Conservation (phyloP, 1,140 invertebrate species). For the Xylocopa sonorina region DNA sequence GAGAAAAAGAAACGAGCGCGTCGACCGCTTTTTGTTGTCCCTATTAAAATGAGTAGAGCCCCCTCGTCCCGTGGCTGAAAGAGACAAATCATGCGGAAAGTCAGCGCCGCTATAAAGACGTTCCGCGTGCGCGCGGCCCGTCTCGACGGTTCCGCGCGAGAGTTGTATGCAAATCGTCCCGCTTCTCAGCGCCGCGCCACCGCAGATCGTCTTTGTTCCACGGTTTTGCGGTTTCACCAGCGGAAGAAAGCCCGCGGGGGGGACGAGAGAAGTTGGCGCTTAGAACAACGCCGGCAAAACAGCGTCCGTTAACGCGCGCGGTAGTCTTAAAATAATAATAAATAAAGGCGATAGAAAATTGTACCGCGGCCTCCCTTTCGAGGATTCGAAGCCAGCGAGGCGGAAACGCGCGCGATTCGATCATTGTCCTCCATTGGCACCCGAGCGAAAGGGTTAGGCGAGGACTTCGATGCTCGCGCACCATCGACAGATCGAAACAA, state of each 20-base stretch:
- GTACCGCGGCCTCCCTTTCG: neutral
- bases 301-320: slow-evolving; percentile 17
- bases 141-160: neutral
- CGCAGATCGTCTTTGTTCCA: slow-evolving; percentile 38
- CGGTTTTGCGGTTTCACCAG: slow-evolving; percentile 14
- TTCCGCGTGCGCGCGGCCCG: slow-evolving; percentile 1
- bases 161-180: slow-evolving; percentile 46
- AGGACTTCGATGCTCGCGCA: no score
- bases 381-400: neutral
- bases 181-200: slow-evolving; percentile 31
- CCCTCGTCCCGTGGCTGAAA: neutral
- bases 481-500: slow-evolving; percentile 24
- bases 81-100: slow-evolving; percentile 38
- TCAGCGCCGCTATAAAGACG: slow-evolving; percentile 36
- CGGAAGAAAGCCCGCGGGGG: neutral
- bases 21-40: neutral
- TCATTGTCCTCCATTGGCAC: neutral
- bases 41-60: neutral
- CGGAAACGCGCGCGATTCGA: slow-evolving; percentile 40
- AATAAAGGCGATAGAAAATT: neutral
- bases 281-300: slow-evolving; percentile 36
- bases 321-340: neutral
- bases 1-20: neutral
- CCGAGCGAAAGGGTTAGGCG: neutral
- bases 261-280: neutral